Percentiles rank a stretch among this genome's conserved stretches.
phyloP scores from a whole-genome alignment of 1,140 invertebrate genomes.

The Apocrypta bakeri region DNA sequence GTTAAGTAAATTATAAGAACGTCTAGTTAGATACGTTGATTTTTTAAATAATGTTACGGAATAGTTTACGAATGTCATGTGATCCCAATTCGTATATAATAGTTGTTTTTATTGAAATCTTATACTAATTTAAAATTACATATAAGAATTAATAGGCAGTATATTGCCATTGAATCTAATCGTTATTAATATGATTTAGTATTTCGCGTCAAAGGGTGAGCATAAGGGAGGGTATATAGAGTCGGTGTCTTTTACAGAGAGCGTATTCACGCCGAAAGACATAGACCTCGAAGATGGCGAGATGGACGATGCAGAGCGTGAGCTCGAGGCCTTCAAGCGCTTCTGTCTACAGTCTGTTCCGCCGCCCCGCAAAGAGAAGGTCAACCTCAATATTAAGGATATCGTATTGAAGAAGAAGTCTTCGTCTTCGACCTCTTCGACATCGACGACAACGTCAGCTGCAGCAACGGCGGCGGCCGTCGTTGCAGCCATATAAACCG shows the following conservation, averaged over 20 bases:
- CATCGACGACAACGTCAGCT: conserved; percentile 55
- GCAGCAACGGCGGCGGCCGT: conserved; percentile 40
- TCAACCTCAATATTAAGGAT: conserved; percentile 84
- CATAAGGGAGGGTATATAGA: conserved; percentile 27
- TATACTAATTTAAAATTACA: background rate
- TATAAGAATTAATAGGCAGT: background rate
- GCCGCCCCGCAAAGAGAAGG: conserved; percentile 81
- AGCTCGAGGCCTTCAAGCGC: conserved; percentile 86
- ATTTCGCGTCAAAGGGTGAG: background rate
- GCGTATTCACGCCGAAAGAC: conserved; percentile 85
- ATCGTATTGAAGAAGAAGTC: conserved; percentile 81
- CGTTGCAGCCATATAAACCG: conserved; percentile 58
- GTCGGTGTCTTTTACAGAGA: conserved; percentile 78
- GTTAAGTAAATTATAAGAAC: background rate
- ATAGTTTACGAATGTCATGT: background rate
- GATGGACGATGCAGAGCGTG: conserved; percentile 84
- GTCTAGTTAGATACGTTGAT: no score
- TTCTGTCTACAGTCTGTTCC: conserved; percentile 85
- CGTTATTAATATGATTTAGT: background rate
- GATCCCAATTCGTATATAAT: background rate
- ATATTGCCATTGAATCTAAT: background rate
- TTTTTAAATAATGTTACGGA: no score
- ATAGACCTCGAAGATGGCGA: conserved; percentile 84
- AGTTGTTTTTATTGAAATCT: background rate
- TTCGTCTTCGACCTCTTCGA: conserved; percentile 60